Conservation (phyloP, 1,140 invertebrate species). For the Parasteatoda tepidariorum region DNA sequence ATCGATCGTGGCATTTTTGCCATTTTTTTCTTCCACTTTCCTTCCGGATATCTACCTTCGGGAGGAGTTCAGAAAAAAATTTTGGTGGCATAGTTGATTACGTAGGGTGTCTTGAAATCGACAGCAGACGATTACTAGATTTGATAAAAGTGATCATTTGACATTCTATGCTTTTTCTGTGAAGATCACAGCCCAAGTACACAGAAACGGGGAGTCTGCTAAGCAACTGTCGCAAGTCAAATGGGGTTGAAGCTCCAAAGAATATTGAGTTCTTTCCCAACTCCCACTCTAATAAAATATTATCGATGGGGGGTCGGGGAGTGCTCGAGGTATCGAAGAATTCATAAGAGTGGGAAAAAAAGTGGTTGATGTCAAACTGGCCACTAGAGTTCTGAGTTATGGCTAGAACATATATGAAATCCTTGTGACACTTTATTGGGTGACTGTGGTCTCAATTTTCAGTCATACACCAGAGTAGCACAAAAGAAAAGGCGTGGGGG, state of each 20-base stretch:
- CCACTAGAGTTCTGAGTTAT: slow-evolving; percentile 49
- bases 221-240: background rate
- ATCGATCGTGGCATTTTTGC: no score
- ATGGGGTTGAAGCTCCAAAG: slow-evolving; percentile 25
- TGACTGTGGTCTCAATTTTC: slow-evolving; percentile 47
- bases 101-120: slow-evolving; percentile 42
- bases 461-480: background rate
- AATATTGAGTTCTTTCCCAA: slow-evolving; percentile 57
- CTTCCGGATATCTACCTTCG: no score
- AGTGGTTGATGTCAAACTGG: slow-evolving; percentile 24
- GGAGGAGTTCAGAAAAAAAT: no score
- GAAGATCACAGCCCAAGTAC: slow-evolving; percentile 13
- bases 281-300: slow-evolving; percentile 57
- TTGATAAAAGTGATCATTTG: slow-evolving; percentile 48
- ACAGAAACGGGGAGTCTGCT: slow-evolving; percentile 22
- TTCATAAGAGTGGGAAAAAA: slow-evolving; percentile 35
- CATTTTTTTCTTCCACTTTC: no score
- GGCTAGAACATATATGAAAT: slow-evolving; percentile 43
- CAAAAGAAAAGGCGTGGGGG: slow-evolving; percentile 10
- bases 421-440: slow-evolving; percentile 47
- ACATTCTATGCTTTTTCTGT: slow-evolving; percentile 40
- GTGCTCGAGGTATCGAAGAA: slow-evolving; percentile 27
- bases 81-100: slow-evolving; percentile 58
- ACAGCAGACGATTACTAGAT: slow-evolving; percentile 52
- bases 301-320: slow-evolving; percentile 25